Conservation (phyloP, 2,888 invertebrate genomes). For the Aricia artaxerxes region DNA sequence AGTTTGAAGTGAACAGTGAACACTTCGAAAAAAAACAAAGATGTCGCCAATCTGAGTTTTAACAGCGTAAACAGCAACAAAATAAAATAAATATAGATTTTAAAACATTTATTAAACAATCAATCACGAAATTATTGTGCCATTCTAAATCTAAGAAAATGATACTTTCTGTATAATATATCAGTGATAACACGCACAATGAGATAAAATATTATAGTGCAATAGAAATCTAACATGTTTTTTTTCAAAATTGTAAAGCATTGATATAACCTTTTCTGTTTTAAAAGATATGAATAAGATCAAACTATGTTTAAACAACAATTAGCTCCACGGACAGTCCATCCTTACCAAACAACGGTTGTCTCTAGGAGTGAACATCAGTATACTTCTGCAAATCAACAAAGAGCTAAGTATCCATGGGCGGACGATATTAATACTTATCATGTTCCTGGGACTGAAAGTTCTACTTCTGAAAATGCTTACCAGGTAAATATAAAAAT, state of each 20-base stretch:
- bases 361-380: conserved; percentile 73
- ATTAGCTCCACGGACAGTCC: conserved; percentile 68
- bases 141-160: not conserved
- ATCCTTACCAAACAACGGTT: conserved; percentile 76
- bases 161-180: not conserved
- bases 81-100: not conserved
- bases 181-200: not conserved
- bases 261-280: not conserved
- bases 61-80: not conserved
- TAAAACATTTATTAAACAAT: not conserved
- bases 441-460: conserved; percentile 71
- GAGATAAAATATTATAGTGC: not conserved
- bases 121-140: not conserved
- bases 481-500: conserved; percentile 61
- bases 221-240: not conserved
- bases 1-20: too few relatives aligned
- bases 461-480: conserved; percentile 74
- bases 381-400: conserved; percentile 67
- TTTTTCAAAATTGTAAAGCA: not conserved
- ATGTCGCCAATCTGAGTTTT: too few relatives aligned
- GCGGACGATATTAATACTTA: conserved; percentile 66
- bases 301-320: conserved; percentile 75
- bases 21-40: too few relatives aligned
- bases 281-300: conserved; percentile 34
- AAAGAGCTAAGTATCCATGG: conserved; percentile 76